These are phyloP conservation scores for Actinia equina DNA, from an alignment of 64 coral and sea anemone species.

Conservation along the genomic window DNA sequence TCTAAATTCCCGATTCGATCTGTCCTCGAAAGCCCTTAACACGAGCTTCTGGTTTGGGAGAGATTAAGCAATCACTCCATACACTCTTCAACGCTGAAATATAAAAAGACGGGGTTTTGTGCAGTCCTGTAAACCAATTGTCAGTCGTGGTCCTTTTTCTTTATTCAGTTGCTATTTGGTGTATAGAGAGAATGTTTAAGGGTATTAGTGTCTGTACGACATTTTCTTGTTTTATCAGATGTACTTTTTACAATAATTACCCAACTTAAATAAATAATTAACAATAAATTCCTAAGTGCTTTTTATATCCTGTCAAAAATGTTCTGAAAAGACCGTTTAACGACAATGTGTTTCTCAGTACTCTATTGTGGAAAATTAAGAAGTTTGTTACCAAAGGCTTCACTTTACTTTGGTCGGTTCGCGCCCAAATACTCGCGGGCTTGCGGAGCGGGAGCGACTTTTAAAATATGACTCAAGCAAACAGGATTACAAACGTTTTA, in stretches of 20 bases:
- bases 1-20: too few species aligned
- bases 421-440: not conserved
- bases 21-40: too few species aligned
- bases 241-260: constrained; percentile 19
- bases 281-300: constrained; percentile 16
- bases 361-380: not conserved
- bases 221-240: constrained; percentile 5
- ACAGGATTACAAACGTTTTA: not conserved
- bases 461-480: not conserved
- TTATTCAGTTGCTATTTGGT: constrained; percentile 4
- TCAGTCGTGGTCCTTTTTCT: not conserved
- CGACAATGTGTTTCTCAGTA: constrained; percentile 2
- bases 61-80: too few species aligned
- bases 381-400: not conserved
- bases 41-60: too few species aligned
- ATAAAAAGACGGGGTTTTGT: too few species aligned
- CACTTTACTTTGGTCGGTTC: not conserved
- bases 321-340: constrained; percentile 15
- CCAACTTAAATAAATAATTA: constrained; percentile 19
- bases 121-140: not conserved
- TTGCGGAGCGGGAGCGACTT: not conserved
- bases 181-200: not conserved
- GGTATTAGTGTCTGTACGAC: constrained; percentile 1
- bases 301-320: constrained; percentile 13
- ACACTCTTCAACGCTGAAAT: too few species aligned